Evolutionary conservation across 92 coral and sea anemone species (phyloP).

Genomic region (Paragorgia papillata): DNA sequence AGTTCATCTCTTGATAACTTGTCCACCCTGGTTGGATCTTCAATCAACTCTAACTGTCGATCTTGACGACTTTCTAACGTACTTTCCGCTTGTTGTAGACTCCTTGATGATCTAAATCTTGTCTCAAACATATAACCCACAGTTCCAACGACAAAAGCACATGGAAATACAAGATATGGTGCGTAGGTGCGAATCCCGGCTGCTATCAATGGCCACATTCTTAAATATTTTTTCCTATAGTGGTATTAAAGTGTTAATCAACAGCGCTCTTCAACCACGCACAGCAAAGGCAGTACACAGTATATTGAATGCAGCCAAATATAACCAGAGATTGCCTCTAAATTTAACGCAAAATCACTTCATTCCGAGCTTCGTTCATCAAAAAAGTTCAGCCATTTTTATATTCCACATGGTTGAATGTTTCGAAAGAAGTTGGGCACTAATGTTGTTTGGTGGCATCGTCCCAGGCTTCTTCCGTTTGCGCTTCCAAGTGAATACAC

Average conservation of each 20-base stretch:
- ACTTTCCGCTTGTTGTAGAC: slow-evolving; percentile 87
- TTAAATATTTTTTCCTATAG: slow-evolving; percentile 1
- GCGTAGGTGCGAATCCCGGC: slow-evolving; percentile 81
- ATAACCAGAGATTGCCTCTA: no score
- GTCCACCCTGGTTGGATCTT: slow-evolving; percentile 77
- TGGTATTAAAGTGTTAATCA: background rate
- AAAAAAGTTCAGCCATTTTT: no score
- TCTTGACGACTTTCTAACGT: slow-evolving; percentile 89
- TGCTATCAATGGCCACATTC: slow-evolving; percentile 75
- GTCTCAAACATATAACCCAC: slow-evolving; percentile 85
- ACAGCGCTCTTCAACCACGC: background rate
- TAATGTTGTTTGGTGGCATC: background rate
- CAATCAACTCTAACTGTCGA: slow-evolving; percentile 71
- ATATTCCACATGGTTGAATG: no score
- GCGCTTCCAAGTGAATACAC: no score
- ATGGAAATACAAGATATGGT: slow-evolving; percentile 88
- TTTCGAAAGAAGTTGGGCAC: background rate
- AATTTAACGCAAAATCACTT: background rate
- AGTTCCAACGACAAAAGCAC: slow-evolving; percentile 88
- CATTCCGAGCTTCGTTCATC: background rate
- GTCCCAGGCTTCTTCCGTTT: no score
- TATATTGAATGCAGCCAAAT: no score
- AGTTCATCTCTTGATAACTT: slow-evolving; percentile 71
- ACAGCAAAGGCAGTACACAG: no score
- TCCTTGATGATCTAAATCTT: slow-evolving; percentile 70